These are phyloP conservation scores for Grantiella picta DNA, from an alignment of 2,113 vertebrate species.

Conservation along the genomic window DNA sequence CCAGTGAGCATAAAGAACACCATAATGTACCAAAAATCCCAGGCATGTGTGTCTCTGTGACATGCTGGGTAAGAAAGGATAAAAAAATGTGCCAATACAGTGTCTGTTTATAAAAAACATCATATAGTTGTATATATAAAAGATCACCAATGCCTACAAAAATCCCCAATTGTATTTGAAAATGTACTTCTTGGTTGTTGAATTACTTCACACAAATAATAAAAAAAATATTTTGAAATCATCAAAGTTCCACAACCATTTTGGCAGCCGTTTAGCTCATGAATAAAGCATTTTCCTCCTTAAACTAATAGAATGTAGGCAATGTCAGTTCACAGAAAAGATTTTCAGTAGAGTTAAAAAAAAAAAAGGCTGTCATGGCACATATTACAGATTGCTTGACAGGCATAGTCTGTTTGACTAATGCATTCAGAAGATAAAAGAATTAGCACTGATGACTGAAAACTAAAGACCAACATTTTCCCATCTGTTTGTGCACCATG, in stretches of 20 bases:
- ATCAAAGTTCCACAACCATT: background rate
- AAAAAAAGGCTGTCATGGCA: background rate
- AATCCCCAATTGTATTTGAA: background rate
- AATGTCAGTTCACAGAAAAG: background rate
- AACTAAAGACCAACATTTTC: background rate
- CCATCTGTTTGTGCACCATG: background rate
- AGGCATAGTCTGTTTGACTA: background rate
- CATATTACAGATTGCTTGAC: background rate
- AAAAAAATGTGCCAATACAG: background rate
- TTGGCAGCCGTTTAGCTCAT: background rate
- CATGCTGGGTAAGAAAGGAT: background rate
- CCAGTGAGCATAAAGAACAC: background rate
- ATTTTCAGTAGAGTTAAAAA: background rate
- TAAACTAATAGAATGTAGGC: background rate
- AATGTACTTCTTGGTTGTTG: background rate
- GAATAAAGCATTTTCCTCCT: background rate
- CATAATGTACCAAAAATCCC: background rate
- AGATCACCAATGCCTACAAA: background rate
- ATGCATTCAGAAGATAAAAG: constrained; percentile 74
- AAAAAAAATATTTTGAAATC: background rate
- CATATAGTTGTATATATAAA: background rate
- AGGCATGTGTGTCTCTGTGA: background rate
- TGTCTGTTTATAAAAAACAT: background rate
- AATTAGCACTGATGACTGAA: constrained; percentile 56
- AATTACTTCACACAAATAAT: background rate